Evolutionary conservation across 2,797 vertebrate genomes (phyloP).

Genomic region (Spheniscus humboldti): DNA sequence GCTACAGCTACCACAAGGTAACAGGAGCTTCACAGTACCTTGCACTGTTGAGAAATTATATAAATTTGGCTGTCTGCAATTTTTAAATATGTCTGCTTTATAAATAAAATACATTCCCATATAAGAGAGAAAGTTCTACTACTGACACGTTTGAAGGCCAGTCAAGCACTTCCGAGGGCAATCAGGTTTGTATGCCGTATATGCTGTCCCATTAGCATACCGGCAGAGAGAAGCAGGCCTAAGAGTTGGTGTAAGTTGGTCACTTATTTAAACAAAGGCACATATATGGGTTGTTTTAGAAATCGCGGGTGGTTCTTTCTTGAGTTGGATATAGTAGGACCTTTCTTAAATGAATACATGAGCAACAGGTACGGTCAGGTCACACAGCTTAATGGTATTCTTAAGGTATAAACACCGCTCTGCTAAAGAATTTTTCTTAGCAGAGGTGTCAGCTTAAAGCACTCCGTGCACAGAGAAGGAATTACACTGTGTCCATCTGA

Average conservation of each 20-base stretch:
- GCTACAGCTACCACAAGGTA: background rate
- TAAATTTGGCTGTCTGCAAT: background rate
- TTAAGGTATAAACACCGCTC: background rate
- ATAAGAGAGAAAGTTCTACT: background rate
- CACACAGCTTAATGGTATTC: background rate
- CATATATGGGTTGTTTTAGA: background rate
- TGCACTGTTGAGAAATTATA: background rate
- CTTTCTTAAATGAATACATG: background rate
- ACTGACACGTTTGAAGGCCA: background rate
- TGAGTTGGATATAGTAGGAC: background rate
- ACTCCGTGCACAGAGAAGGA: background rate
- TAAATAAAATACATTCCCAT: background rate
- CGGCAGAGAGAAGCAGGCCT: background rate
- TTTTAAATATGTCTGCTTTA: background rate
- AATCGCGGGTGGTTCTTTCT: background rate
- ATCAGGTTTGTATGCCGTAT: accelerated
- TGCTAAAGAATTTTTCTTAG: background rate
- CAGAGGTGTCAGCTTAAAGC: background rate
- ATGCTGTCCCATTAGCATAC: background rate
- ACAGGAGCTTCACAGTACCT: background rate
- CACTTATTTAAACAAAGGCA: background rate
- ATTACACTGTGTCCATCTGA: background rate
- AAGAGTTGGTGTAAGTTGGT: background rate
- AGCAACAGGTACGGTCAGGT: background rate
- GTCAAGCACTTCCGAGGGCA: background rate